These are phyloP conservation scores for Atherinomorus stipes DNA, from an alignment of 2,113 vertebrate species.

Conservation along the genomic window DNA sequence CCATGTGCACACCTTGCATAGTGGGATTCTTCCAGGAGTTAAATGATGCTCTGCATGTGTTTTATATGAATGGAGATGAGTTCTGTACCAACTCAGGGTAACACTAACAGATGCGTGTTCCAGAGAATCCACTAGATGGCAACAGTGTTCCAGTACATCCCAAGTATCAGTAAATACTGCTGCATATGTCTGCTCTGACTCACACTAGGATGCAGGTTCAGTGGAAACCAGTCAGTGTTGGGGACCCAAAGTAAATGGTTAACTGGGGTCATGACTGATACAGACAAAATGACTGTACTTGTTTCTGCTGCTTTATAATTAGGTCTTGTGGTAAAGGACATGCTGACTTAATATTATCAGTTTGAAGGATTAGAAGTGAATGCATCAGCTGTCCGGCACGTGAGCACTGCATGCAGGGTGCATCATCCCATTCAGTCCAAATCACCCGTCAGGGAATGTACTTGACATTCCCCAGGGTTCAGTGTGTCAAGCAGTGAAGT, in stretches of 20 bases:
- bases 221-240: not conserved
- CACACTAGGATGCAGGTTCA: constrained; percentile 21
- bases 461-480: constrained; percentile 25
- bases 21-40: not conserved
- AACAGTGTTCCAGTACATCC: constrained; percentile 24
- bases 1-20: not conserved
- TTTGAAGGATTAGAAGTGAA: constrained; percentile 19
- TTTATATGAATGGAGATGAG: constrained; percentile 5
- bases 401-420: constrained; percentile 24
- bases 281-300: not conserved
- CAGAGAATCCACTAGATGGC: constrained; percentile 73
- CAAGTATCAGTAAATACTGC: constrained; percentile 24
- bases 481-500: constrained; percentile 19
- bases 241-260: not conserved
- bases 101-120: constrained; percentile 1
- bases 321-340: not conserved
- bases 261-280: too few species aligned
- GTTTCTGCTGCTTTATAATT: constrained; percentile 7
- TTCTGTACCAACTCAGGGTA: constrained; percentile 12
- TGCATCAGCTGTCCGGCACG: not conserved
- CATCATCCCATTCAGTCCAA: constrained; percentile 17
- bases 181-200: constrained; percentile 24
- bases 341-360: constrained; percentile 2
- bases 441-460: not conserved
- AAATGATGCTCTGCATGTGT: not conserved